These are phyloP conservation scores for Aldrovandia affinis DNA, from an alignment of 2,797 vertebrate species.

Conservation along the genomic window DNA sequence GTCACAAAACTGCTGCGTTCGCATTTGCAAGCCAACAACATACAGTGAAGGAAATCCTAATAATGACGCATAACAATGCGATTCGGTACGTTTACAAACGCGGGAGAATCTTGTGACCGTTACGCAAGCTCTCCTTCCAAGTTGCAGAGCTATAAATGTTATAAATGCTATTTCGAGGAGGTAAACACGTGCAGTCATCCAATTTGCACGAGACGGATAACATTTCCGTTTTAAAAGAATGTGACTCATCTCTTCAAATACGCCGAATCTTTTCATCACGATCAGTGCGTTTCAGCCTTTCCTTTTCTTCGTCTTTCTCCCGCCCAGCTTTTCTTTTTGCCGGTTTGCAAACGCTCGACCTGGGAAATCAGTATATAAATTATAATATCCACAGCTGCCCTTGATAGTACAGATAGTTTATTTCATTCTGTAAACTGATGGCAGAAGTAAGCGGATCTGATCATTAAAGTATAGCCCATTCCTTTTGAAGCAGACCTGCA, in stretches of 20 bases:
- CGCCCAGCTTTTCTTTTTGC: not conserved
- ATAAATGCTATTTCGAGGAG: not conserved
- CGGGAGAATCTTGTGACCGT: not conserved
- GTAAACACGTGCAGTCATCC: not conserved
- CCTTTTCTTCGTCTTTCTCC: not conserved
- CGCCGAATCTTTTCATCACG: not conserved
- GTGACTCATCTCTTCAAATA: not conserved
- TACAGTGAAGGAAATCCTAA: not conserved
- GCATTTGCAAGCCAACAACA: not conserved
- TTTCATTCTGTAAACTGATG: not conserved
- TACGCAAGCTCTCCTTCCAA: not conserved
- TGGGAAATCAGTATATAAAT: not conserved
- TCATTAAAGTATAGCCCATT: not conserved
- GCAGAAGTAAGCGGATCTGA: constrained; percentile 1
- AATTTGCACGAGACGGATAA: not conserved
- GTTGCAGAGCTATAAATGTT: not conserved
- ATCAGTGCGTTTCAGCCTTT: too few species aligned
- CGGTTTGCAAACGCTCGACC: not conserved
- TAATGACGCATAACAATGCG: not conserved
- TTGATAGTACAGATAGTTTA: not conserved
- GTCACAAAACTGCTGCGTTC: not conserved
- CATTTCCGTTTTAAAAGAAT: not conserved
- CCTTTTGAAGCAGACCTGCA: not conserved
- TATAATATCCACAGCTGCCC: not conserved
- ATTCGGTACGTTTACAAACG: not conserved